A percentile compares a stretch with the other conserved stretches of the same genome.
phyloP scores from a whole-genome alignment of 2,888 invertebrate species.

The Leptarthrus brevirostris region DNA sequence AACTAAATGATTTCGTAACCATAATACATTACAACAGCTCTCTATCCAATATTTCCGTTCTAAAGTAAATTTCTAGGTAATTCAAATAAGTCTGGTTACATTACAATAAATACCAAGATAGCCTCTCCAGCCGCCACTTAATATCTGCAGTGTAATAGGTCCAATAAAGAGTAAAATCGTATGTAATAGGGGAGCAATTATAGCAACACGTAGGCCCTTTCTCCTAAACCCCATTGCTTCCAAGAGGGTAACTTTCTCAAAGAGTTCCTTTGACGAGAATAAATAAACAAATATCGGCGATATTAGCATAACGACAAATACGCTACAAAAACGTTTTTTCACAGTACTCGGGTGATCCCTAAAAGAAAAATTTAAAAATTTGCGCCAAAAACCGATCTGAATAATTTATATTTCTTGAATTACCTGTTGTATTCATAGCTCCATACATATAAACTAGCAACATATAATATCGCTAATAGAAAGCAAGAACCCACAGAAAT shows the following conservation, averaged over 20 bases:
- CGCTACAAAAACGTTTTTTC: conserved; percentile 88
- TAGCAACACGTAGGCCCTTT: conserved; percentile 79
- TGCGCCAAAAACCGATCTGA: conserved; percentile 32
- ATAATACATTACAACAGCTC: conserved; percentile 79
- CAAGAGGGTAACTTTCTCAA: conserved; percentile 73
- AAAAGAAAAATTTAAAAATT: conserved; percentile 60
- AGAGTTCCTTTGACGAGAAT: conserved; percentile 74
- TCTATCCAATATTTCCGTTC: conserved; percentile 80
- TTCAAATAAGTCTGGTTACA: not conserved
- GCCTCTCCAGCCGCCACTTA: conserved; percentile 75
- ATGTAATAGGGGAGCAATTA: conserved; percentile 78
- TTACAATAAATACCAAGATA: conserved; percentile 33
- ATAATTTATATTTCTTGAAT: too few species aligned
- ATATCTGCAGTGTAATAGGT: conserved; percentile 79
- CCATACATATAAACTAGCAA: conserved; percentile 91
- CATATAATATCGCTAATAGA: conserved; percentile 81
- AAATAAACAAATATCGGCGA: conserved; percentile 82
- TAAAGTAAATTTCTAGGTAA: conserved; percentile 60
- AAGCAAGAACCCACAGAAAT: conserved; percentile 80
- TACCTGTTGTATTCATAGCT: conserved; percentile 80
- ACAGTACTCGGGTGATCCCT: conserved; percentile 91
- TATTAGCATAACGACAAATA: conserved; percentile 81
- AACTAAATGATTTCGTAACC: conserved; percentile 89
- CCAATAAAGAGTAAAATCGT: conserved; percentile 86
- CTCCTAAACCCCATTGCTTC: conserved; percentile 81